phyloP scores from a whole-genome alignment of 2,888 invertebrate genomes.

The Brenthis daphne region DNA sequence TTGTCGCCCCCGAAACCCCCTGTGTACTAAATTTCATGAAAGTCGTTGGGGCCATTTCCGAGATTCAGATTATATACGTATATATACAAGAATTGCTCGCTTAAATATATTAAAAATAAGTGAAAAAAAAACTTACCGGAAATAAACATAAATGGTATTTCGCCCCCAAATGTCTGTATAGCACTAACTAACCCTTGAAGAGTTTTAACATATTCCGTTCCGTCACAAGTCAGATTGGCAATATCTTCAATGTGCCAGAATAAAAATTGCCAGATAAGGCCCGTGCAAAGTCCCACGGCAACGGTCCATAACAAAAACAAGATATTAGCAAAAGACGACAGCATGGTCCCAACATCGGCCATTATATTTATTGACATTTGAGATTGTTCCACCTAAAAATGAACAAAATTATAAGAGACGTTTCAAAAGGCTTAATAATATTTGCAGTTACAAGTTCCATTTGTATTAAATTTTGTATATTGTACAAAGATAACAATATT shows the following conservation, averaged over 20 bases:
- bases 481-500: too few species aligned
- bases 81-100: too few species aligned
- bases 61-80: too few species aligned
- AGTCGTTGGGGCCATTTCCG: too few species aligned
- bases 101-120: too few species aligned
- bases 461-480: too few species aligned
- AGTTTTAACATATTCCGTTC: constrained; percentile 85
- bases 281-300: constrained; percentile 91
- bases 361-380: constrained; percentile 85
- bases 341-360: constrained; percentile 85
- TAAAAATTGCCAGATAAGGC: constrained; percentile 92
- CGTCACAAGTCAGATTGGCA: constrained; percentile 71
- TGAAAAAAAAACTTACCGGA: constrained; percentile 78
- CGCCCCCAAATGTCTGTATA: constrained; percentile 91
- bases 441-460: too few species aligned
- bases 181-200: constrained; percentile 88
- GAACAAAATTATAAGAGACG: constrained; percentile 11
- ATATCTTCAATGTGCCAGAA: constrained; percentile 93
- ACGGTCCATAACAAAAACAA: constrained; percentile 91
- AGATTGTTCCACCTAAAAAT: constrained; percentile 82
- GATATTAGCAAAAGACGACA: constrained; percentile 85
- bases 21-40: too few species aligned
- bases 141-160: constrained; percentile 92
- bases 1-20: too few species aligned
- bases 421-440: too few species aligned